Percentiles rank a stretch among this genome's conserved stretches.
phyloP scores from a whole-genome alignment of 2,797 vertebrate species.

The Hydrolagus colliei region DNA sequence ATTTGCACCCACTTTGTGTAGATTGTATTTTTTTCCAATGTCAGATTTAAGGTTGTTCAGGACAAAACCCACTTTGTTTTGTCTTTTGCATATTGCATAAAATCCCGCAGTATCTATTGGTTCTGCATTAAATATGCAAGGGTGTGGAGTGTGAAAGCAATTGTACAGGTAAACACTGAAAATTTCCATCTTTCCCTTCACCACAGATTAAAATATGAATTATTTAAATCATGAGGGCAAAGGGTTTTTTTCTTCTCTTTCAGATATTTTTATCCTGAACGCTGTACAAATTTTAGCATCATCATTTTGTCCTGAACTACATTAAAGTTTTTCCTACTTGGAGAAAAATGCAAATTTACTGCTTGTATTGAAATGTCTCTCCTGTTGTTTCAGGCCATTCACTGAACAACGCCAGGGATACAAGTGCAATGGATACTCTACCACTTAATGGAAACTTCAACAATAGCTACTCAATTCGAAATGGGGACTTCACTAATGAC shows the following conservation, averaged over 20 bases:
- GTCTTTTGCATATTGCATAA: conserved; percentile 60
- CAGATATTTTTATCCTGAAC: not conserved
- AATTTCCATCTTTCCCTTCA: not conserved
- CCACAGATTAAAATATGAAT: no score
- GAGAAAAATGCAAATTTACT: conserved; percentile 44
- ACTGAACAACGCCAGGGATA: conserved; percentile 97
- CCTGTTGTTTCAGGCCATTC: conserved; percentile 80
- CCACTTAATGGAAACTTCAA: conserved; percentile 99
- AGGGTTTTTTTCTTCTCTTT: not conserved
- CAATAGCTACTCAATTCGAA: conserved; percentile 97
- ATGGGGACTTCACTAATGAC: conserved; percentile 79
- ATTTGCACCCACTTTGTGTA: conserved; percentile 65
- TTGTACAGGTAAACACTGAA: not conserved
- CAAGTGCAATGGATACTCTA: conserved; percentile 99
- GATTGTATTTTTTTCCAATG: conserved; percentile 57
- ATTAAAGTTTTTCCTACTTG: conserved; percentile 61
- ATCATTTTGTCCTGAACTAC: conserved; percentile 89
- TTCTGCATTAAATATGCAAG: conserved; percentile 71
- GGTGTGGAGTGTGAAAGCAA: conserved; percentile 55
- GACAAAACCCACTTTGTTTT: conserved; percentile 77
- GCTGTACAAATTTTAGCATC: conserved; percentile 33
- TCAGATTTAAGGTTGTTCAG: conserved; percentile 93
- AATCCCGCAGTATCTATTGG: conserved; percentile 53
- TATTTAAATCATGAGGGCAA: not conserved
- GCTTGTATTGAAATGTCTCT: not conserved